Base-by-base conservation (phyloP, 2,113 vertebrate genomes). In the Glaucomys volans region DNA sequence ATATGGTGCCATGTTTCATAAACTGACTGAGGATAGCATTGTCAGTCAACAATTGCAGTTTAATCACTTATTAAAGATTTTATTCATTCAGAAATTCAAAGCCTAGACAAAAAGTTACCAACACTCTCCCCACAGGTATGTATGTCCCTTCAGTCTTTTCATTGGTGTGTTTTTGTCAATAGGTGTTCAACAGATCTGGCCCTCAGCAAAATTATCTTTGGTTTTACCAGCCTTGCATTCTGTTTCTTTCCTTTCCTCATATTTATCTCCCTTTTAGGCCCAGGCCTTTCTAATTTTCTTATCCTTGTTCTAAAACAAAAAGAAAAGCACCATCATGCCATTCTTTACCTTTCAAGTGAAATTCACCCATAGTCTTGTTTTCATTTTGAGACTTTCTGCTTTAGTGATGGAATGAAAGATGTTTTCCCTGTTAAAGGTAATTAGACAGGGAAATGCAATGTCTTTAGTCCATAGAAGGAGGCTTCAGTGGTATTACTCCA, bases 361-460 rank as follows among this genome's bases (percentile, higher is more conserved):
- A 40, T 44, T 42, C 37, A 69, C 11, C 35, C 12, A 8, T 90
- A 14, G 18, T 50, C 32, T 11, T 11, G 7, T 83, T 91, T 86
- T 76, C 85, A 57, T 87, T 87, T 77, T 84, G 72, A 94, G 40
- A n/a, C 44, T 96, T 28, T 67, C 52, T n/a, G 26, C 47, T 90
- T 16, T 74, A 64, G 5, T 75, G 80, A 54, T 69, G 9, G 10
- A 90, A 90, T 88, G 28, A 66, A 50, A 82, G 71, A 3, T 20
- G 10, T 66, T 76, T 94, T 95, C 84, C 66, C 24, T 75, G 9
- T 40, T 91, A 75, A 82, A 37, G 26, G 26, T 95, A 37, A 88
- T 88, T 76, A 66, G 85, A 47, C 26, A 35, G 50, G 37, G 74
- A 86, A 74, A 76, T 69, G 26, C 20, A 18, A 20, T 37, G 26